Evolutionary conservation across 2,797 vertebrate species (phyloP).

Genomic region (Parauchenoglanis ngamensis): DNA sequence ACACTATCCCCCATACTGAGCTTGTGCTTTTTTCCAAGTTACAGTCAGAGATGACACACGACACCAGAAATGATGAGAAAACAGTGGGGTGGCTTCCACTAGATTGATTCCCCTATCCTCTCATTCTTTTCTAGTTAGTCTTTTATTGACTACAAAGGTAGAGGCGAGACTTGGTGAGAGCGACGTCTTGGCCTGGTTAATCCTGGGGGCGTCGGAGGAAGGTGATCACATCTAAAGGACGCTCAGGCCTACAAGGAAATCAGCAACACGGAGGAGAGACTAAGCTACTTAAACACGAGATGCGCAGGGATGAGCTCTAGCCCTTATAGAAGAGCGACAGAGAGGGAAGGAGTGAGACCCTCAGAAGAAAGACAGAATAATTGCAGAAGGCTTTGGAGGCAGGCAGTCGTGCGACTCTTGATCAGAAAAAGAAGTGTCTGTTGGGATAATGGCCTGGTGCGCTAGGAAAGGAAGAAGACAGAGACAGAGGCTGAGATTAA

Average conservation of each 20-base stretch:
- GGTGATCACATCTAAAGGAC: constrained; percentile 97
- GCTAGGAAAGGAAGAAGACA: constrained; percentile 32
- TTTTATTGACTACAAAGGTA: constrained; percentile 99
- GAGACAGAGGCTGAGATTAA: constrained; percentile 43
- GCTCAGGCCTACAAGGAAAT: constrained; percentile 94
- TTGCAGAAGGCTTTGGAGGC: constrained; percentile 79
- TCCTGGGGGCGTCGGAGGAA: constrained; percentile 93
- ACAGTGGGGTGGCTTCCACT: constrained; percentile 96
- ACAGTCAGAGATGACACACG: constrained; percentile 91
- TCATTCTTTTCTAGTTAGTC: constrained; percentile 99
- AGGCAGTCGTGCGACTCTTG: constrained; percentile 76
- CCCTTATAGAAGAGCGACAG: constrained; percentile 85
- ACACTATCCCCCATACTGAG: constrained; percentile 89
- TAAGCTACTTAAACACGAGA: constrained; percentile 98
- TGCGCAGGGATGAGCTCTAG: constrained; percentile 85
- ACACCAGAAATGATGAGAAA: constrained; percentile 97
- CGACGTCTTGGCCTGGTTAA: constrained; percentile 91
- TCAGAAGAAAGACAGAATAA: constrained; percentile 51
- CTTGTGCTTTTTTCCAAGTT: constrained; percentile 84
- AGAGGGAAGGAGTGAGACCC: constrained; percentile 32
- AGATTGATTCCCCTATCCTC: constrained; percentile 98
- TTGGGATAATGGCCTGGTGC: constrained; percentile 76
- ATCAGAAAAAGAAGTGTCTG: constrained; percentile 83
- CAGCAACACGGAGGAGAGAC: constrained; percentile 86
- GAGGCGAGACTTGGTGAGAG: constrained; percentile 81